A percentile compares a stretch with the other conserved stretches of the same genome.
phyloP scores from a whole-genome alignment of 2,888 invertebrate species.

The Latrodectus elegans region DNA sequence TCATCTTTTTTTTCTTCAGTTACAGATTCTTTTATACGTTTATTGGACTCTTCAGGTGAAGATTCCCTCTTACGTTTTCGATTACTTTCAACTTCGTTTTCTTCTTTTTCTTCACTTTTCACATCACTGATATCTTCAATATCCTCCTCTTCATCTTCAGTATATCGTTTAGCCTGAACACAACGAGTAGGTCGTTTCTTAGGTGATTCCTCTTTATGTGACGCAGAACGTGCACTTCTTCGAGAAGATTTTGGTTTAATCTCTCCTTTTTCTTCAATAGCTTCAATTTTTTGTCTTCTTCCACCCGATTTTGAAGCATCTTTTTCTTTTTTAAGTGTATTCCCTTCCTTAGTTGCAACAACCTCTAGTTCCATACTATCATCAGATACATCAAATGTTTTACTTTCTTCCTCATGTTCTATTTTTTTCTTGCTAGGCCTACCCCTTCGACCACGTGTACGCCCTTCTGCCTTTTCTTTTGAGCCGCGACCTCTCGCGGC shows the following conservation, averaged over 20 bases:
- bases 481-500: slow-evolving; percentile 18
- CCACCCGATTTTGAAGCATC: slow-evolving; percentile 15
- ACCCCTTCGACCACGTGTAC: slow-evolving; percentile 16
- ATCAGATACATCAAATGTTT: slow-evolving; percentile 31
- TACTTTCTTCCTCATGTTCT: slow-evolving; percentile 38
- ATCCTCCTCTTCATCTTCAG: slow-evolving; percentile 61
- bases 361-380: slow-evolving; percentile 38
- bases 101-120: slow-evolving; percentile 37
- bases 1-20: background rate
- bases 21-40: slow-evolving; percentile 17
- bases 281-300: slow-evolving; percentile 37
- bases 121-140: slow-evolving; percentile 46
- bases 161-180: slow-evolving; percentile 52
- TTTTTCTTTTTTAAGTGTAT: slow-evolving; percentile 12
- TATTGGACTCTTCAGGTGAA: slow-evolving; percentile 35
- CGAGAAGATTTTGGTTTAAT: slow-evolving; percentile 37
- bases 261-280: slow-evolving; percentile 21
- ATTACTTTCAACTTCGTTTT: slow-evolving; percentile 5
- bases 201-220: slow-evolving; percentile 46
- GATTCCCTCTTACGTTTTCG: slow-evolving; percentile 45
- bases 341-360: background rate
- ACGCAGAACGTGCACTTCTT: slow-evolving; percentile 24
- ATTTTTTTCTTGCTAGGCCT: slow-evolving; percentile 28
- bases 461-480: slow-evolving; percentile 22
- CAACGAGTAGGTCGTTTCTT: slow-evolving; percentile 51